Evolutionary conservation across 2,113 vertebrate species (phyloP), one percentile per base, ranked within the genome.

Genomic region (Chaetodon auriga): DNA sequence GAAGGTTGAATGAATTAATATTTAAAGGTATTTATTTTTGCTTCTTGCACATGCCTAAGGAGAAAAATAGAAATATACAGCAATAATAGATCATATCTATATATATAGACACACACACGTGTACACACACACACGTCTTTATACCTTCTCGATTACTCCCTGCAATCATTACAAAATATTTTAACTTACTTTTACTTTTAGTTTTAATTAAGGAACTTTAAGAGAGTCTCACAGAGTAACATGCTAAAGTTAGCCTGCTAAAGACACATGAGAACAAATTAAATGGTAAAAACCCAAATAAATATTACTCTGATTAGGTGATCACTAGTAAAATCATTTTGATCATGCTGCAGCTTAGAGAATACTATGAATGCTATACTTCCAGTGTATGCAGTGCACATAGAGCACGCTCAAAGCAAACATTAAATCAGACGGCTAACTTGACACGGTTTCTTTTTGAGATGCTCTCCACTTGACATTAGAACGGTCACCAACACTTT

Each of bases 401-500:
- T n/a, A 10, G 13, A 65, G 7, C 10, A 23, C 48, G 19, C 1
- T 25, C 12, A 75, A 74, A 58, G 23, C n/a, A 41, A 48, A 62
- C 64, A 53, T 41, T 9, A 62, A 84, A 75, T 71, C 30, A 48
- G 38, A 71, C 55, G 23, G 38, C 14, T 10, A 12, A 64, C 58
- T 18, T 48, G 45, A 38, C 3, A 53, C 46, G 3, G 45, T 70
- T 58, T 62, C 0, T 10, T 70, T 69, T 30, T 68, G 11, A 66
- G 48, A 45, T 45, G 61, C 49, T 71, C 25, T 58, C 45, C 19
- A 76, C 30, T 72, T 80, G 66, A 38, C 25, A 46, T 62, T 18
- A 23, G 12, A 77, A 9, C 43, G 38, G 36, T 15, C 38, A 63
- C n/a, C 7, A 53, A 45, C 66, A 38, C 19, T 53, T 54, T 48